Base-by-base conservation (phyloP, 2,797 vertebrate species). In the Hippocampus kuda region DNA sequence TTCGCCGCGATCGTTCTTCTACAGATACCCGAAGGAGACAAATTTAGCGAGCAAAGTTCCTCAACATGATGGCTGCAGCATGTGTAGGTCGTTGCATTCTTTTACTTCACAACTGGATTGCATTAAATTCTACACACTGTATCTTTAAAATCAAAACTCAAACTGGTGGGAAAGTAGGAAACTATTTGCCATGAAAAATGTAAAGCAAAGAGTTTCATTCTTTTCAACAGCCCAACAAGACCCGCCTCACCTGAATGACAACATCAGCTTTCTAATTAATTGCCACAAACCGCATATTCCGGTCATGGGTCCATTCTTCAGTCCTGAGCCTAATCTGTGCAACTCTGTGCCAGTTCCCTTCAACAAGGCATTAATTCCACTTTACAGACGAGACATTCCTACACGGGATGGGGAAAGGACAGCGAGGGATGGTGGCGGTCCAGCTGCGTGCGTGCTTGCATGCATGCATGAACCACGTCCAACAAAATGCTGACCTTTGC, bases 401-500 rank as follows among this genome's bases (percentile, higher is more conserved):
- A 64, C 44, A 27, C 27, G 42, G 63, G 24, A 16, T 30, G 16
- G 63, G 22, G 41, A 44, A 11, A 7, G 62, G 57, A 15, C 24
- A 27, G 56, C 6, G 15, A 20, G 15, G n/a, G 49, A 68, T 74
- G 72, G 68, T 77, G 71, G 72, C 60, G 38, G 62, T 77, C 68
- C 69, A 76, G 82, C 72, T 76, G 73, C 54, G 41, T 72, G 69
- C 68, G 71, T 69, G 71, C 75, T 75, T 81, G 72, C 75, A 30
- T 30, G 30, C 79, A 77, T 78, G 87, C 78, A 71, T 82, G 77
- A 84, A 81, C 82, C 73, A 70, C 30, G 30, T 34, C 59, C 13
- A 18, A 16, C 81, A 82, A 88, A 88, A 65, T 85, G 86, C 85
- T 90, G 89, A 88, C 85, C 82, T 76, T 76, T 74, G 73, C 79